A percentile compares a stretch with the other conserved stretches of the same genome.
phyloP scores from a whole-genome alignment of 2,888 invertebrate genomes.

The Geophilus truncorum region DNA sequence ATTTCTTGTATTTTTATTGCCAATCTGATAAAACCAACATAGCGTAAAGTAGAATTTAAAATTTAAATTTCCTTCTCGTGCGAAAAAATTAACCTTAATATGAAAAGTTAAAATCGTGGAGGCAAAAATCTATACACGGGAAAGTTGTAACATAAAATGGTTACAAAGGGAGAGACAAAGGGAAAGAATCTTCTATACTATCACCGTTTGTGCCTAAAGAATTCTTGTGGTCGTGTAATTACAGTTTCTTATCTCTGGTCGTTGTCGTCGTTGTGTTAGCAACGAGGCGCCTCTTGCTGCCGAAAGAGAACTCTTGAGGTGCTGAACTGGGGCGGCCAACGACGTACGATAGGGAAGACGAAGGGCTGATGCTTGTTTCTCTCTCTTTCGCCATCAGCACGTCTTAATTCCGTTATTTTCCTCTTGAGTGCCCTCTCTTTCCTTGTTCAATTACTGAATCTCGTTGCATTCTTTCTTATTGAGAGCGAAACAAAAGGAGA shows the following conservation, averaged over 20 bases:
- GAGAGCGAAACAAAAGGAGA: constrained; percentile 11
- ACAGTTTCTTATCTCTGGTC: constrained; percentile 22
- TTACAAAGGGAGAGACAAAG: constrained; percentile 6
- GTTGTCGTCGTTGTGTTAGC: background rate
- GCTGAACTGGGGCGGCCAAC: constrained; percentile 27
- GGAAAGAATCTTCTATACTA: background rate
- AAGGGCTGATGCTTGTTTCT: constrained; percentile 16
- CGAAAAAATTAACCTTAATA: no score
- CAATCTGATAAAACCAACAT: no score
- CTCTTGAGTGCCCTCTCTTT: constrained; percentile 23
- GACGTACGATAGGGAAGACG: constrained; percentile 12
- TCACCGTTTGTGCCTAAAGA: constrained; percentile 21
- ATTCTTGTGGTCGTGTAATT: constrained; percentile 27
- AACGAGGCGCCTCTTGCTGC: constrained; percentile 15
- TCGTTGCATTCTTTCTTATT: constrained; percentile 21
- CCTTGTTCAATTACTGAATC: constrained; percentile 21
- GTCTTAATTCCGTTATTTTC: constrained; percentile 27
- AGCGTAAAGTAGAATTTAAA: background rate
- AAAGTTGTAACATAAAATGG: constrained; percentile 5
- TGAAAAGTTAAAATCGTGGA: background rate
- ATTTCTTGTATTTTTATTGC: background rate
- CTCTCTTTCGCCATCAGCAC: constrained; percentile 25
- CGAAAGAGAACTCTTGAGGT: constrained; percentile 23
- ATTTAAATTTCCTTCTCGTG: no score
- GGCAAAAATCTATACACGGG: background rate